Evolutionary conservation across 2,113 vertebrate species (phyloP).

Genomic region (Rana temporaria): DNA sequence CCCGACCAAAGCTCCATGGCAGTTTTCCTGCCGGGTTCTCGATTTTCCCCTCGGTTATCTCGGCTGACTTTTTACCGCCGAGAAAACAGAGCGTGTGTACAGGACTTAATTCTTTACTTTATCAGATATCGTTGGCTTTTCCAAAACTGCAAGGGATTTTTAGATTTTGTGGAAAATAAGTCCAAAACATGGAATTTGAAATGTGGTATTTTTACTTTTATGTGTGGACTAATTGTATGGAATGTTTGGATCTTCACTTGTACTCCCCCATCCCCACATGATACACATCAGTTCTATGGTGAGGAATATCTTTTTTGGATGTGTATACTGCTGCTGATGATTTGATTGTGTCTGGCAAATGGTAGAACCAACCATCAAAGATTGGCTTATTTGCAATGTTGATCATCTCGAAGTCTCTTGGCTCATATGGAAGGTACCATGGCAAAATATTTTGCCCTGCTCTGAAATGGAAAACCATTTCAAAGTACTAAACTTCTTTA

Average conservation of each 20-base stretch:
- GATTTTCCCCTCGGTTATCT: no score
- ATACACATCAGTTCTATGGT: not conserved
- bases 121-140: not conserved
- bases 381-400: not conserved
- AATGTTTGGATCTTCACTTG: not conserved
- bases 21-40: no score
- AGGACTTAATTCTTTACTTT: no score
- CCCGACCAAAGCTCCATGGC: no score
- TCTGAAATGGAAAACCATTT: not conserved
- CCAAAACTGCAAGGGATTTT: no score
- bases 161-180: not conserved
- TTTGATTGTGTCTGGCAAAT: not conserved
- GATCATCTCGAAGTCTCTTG: slow-evolving; percentile 5
- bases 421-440: slow-evolving; percentile 18
- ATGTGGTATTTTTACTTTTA: not conserved
- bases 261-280: not conserved
- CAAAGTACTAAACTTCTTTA: not conserved
- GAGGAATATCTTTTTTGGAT: not conserved
- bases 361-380: not conserved
- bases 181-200: not conserved
- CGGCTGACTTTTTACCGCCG: no score
- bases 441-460: not conserved
- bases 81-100: no score
- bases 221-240: slow-evolving; percentile 11
- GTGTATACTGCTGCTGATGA: slow-evolving; percentile 7